A percentile compares a stretch with the other conserved stretches of the same genome.
Conservation (phyloP, 2,113 vertebrate genomes). For the Mustela nigripes region DNA sequence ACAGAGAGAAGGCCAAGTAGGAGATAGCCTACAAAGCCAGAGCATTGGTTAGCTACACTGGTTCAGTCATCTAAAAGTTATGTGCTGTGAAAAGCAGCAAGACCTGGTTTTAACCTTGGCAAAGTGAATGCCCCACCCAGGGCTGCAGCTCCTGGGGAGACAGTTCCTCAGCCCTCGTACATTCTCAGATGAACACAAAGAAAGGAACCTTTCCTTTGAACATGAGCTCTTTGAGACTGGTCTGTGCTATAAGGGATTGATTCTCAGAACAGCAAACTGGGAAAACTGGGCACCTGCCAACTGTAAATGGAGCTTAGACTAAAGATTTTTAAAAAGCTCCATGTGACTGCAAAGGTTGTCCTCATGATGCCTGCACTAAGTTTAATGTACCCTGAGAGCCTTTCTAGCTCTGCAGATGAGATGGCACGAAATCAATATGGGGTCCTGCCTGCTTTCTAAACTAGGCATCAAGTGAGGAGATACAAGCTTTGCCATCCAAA, state of each 20-base stretch:
- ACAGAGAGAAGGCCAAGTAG: not conserved
- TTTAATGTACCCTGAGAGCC: slow-evolving; percentile 65
- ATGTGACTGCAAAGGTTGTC: slow-evolving; percentile 32
- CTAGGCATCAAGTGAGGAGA: slow-evolving; percentile 44
- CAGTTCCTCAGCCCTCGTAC: not conserved
- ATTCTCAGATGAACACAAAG: not conserved
- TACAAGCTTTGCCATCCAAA: slow-evolving; percentile 60
- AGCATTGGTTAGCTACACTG: not conserved
- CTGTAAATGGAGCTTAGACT: slow-evolving; percentile 61
- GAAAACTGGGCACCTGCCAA: slow-evolving; percentile 64
- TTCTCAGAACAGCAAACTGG: slow-evolving; percentile 26
- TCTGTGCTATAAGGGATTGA: not conserved
- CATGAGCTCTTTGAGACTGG: not conserved
- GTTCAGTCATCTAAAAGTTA: not conserved
- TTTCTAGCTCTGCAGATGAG: slow-evolving; percentile 26
- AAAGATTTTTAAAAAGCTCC: slow-evolving; percentile 16
- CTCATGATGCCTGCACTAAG: not conserved
- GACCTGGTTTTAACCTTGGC: not conserved
- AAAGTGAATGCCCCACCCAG: not conserved
- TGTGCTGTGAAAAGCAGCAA: not conserved
- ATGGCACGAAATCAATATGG: slow-evolving; percentile 48
- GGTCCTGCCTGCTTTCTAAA: slow-evolving; percentile 56
- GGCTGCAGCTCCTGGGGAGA: not conserved
- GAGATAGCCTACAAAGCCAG: not conserved
- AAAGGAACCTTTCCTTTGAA: not conserved